phyloP scores from a whole-genome alignment of 2,797 vertebrate species.

The Myotis myotis region DNA sequence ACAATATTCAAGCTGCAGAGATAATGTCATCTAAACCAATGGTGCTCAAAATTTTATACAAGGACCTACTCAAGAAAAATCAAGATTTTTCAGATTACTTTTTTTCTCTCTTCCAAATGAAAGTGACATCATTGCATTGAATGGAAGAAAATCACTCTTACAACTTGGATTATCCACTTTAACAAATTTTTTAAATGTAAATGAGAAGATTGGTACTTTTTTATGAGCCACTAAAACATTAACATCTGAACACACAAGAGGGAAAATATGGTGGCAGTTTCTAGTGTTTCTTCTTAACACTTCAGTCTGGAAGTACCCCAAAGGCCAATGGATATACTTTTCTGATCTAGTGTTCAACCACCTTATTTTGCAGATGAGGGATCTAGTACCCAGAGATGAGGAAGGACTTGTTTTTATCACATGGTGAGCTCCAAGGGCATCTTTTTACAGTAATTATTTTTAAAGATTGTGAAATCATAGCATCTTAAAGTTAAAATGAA shows the following conservation, averaged over 20 bases:
- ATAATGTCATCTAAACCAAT: not conserved
- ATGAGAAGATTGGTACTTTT: not conserved
- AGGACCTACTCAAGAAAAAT: not conserved
- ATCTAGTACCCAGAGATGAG: not conserved
- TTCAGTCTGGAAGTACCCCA: not conserved
- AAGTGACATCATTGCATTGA: not conserved
- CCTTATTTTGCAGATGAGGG: not conserved
- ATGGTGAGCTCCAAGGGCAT: not conserved
- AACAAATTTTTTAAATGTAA: not conserved
- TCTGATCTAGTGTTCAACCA: not conserved
- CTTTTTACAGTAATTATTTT: not conserved
- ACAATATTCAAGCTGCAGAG: not conserved
- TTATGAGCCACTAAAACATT: not conserved
- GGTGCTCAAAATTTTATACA: not conserved
- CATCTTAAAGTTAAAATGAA: not conserved
- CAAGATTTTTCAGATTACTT: not conserved
- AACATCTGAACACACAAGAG: not conserved
- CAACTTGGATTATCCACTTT: not conserved
- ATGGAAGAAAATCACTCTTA: not conserved
- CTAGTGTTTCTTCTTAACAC: not conserved
- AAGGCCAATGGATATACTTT: not conserved
- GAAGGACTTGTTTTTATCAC: not conserved
- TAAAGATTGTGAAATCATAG: not conserved
- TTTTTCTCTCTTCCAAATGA: constrained; percentile 22
- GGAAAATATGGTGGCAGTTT: not conserved